Evolutionary conservation across 2,797 vertebrate species (phyloP).

Genomic region (Melanitta fusca): DNA sequence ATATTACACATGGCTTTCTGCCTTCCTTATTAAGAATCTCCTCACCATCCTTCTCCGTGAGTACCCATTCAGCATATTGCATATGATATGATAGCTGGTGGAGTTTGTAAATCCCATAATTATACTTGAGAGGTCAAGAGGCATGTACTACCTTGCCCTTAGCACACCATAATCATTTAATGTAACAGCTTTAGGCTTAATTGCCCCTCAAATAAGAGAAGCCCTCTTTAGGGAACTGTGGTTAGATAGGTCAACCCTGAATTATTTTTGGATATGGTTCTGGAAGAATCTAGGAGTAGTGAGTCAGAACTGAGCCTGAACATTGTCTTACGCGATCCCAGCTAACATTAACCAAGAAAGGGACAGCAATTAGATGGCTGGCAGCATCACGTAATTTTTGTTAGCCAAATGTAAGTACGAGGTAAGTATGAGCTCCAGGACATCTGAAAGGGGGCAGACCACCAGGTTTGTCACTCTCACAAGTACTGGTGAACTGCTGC

Average conservation of each 20-base stretch:
- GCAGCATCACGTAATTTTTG: neutral
- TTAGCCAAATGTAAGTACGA: neutral
- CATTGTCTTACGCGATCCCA: neutral
- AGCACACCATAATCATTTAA: neutral
- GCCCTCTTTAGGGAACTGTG: neutral
- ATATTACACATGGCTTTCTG: neutral
- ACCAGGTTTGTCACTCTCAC: neutral
- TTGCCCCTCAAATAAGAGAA: neutral
- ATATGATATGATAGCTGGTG: neutral
- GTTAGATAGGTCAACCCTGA: neutral
- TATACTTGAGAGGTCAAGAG: neutral
- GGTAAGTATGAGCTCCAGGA: neutral
- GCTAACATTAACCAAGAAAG: neutral
- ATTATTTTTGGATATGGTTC: neutral
- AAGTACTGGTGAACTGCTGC: too few relatives aligned
- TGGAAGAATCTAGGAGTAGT: accelerated
- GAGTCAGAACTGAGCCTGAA: neutral
- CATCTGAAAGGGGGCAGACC: neutral
- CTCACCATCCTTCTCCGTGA: neutral
- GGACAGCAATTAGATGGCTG: neutral
- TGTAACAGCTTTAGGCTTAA: neutral
- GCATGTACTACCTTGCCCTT: neutral
- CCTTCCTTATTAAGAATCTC: neutral
- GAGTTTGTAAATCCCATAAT: neutral
- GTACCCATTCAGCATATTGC: neutral